Evolutionary conservation across 23 tunicate genomes (phyloP).

Genomic region (Halocynthia aurantium): DNA sequence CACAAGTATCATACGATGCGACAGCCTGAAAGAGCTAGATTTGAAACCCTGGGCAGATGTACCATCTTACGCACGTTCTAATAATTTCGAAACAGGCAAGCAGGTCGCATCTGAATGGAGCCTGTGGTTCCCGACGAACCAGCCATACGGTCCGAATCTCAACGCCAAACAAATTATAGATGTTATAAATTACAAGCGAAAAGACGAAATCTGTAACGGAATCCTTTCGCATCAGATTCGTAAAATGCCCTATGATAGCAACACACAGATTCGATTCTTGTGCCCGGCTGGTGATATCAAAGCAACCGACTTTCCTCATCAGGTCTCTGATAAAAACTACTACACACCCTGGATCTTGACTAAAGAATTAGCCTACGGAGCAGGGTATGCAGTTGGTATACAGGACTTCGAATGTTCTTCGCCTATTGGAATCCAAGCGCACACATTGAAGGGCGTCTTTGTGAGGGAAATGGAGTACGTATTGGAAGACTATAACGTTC

Average conservation of each 20-base stretch:
- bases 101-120: constrained; percentile 51
- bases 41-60: neutral
- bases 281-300: constrained; percentile 63
- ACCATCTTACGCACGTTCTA: neutral
- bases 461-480: constrained; percentile 74
- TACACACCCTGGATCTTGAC: constrained; percentile 3
- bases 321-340: constrained; percentile 44
- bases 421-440: constrained; percentile 10
- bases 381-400: neutral
- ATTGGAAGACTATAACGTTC: constrained; percentile 49
- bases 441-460: neutral
- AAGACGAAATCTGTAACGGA: constrained; percentile 48
- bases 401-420: neutral
- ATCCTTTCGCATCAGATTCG: constrained; percentile 37
- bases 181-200: constrained; percentile 18
- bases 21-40: no score
- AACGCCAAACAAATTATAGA: constrained; percentile 23
- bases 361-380: neutral
- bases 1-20: no score
- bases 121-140: constrained; percentile 61
- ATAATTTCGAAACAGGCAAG: neutral
- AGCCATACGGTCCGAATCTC: constrained; percentile 14
- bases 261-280: constrained; percentile 59
- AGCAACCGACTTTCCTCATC: constrained; percentile 50
- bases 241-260: constrained; percentile 21